Evolutionary conservation across 1,140 invertebrate genomes (phyloP).

Genomic region (Trichonephila clavata): DNA sequence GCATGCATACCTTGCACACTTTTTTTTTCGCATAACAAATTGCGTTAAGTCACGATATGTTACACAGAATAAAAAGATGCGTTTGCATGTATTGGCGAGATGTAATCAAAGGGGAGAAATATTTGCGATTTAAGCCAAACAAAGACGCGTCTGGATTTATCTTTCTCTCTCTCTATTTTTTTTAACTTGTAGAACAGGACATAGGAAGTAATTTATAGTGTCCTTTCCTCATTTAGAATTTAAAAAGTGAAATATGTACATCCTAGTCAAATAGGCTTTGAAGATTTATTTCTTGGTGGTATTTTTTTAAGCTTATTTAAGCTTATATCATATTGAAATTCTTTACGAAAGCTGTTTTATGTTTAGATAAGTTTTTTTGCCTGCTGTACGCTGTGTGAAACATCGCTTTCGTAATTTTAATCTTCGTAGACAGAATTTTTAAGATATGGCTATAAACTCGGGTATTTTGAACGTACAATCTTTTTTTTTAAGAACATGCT

Average conservation of each 20-base stretch:
- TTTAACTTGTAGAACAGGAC: neutral
- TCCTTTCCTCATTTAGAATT: neutral
- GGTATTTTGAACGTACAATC: too few species aligned
- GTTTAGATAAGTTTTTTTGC: too few species aligned
- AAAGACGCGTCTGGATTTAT: neutral
- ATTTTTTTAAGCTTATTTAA: too few species aligned
- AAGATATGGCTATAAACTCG: too few species aligned
- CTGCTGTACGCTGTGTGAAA: too few species aligned
- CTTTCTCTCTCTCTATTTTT: neutral
- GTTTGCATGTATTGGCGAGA: neutral
- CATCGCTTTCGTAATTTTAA: too few species aligned
- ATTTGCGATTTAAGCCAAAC: constrained; percentile 4
- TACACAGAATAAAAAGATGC: neutral
- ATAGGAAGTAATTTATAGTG: neutral
- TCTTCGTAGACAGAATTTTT: too few species aligned
- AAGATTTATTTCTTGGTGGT: too few species aligned
- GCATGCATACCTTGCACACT: neutral
- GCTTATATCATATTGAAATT: too few species aligned
- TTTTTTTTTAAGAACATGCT: too few species aligned
- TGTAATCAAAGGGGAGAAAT: neutral
- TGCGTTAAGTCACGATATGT: constrained; percentile 3
- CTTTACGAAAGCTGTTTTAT: too few species aligned
- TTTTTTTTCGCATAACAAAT: neutral
- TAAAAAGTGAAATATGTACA: neutral
- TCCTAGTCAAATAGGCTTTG: too few species aligned